Conservation (phyloP, 2,797 vertebrate species). For the Alca torda region DNA sequence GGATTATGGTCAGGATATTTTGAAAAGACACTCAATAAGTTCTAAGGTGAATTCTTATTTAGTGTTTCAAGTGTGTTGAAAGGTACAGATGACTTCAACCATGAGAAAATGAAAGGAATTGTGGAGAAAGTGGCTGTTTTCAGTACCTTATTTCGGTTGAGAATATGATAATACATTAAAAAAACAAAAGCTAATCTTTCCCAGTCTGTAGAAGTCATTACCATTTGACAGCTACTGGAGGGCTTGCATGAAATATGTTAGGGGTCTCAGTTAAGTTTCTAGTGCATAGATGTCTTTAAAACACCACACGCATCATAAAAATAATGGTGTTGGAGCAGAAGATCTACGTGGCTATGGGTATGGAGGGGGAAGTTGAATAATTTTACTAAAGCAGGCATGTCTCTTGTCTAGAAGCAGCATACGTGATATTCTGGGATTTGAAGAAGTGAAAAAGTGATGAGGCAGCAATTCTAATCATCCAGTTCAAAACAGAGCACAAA, state of each 20-base stretch:
- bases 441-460: not conserved
- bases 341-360: not conserved
- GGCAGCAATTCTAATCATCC: not conserved
- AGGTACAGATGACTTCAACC: not conserved
- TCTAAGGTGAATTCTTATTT: not conserved
- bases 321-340: not conserved
- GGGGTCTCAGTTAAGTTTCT: not conserved
- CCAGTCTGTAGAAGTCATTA: not conserved
- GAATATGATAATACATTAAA: not conserved
- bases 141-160: not conserved
- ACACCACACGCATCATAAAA: not conserved
- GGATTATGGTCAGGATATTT: not conserved
- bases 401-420: not conserved
- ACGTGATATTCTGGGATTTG: not conserved
- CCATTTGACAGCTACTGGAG: not conserved
- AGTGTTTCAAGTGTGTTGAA: conserved; percentile 7
- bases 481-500: not conserved
- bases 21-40: not conserved
- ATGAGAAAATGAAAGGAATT: not conserved
- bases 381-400: not conserved
- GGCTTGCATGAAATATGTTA: not conserved
- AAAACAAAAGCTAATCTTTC: not conserved
- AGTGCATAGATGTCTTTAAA: not conserved
- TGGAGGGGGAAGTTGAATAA: not conserved
- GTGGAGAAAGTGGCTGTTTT: not conserved